These are phyloP conservation scores for Macrosiphum euphorbiae DNA, from an alignment of 2,888 invertebrate genomes.

Conservation along the genomic window DNA sequence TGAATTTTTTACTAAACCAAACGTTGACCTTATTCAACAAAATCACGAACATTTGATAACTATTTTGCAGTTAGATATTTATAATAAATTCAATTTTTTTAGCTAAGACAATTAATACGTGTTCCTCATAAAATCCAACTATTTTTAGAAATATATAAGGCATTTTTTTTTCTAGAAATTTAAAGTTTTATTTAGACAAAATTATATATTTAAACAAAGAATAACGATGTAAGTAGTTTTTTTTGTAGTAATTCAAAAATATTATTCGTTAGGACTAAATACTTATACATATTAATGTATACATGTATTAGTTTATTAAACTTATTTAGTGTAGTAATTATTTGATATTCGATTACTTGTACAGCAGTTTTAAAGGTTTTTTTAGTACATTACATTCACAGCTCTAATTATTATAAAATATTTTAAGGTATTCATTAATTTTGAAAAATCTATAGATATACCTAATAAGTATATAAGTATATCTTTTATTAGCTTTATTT, in stretches of 20 bases:
- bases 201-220: background rate
- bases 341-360: background rate
- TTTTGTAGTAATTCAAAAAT: background rate
- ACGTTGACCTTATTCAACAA: no score
- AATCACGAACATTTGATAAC: no score
- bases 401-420: background rate
- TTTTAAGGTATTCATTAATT: background rate
- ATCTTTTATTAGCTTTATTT: background rate
- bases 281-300: background rate
- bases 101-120: no score
- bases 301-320: background rate
- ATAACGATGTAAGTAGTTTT: background rate
- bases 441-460: background rate
- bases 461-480: background rate
- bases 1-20: no score
- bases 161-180: background rate
- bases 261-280: background rate
- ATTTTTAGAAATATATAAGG: background rate
- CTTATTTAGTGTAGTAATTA: no score
- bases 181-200: background rate
- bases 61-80: no score
- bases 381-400: background rate
- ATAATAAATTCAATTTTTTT: no score
- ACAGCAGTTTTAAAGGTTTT: background rate
- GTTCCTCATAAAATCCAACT: background rate